Evolutionary conservation across 2,113 vertebrate species (phyloP), one percentile per base, ranked within the genome.

Genomic region (Petromus typicus): DNA sequence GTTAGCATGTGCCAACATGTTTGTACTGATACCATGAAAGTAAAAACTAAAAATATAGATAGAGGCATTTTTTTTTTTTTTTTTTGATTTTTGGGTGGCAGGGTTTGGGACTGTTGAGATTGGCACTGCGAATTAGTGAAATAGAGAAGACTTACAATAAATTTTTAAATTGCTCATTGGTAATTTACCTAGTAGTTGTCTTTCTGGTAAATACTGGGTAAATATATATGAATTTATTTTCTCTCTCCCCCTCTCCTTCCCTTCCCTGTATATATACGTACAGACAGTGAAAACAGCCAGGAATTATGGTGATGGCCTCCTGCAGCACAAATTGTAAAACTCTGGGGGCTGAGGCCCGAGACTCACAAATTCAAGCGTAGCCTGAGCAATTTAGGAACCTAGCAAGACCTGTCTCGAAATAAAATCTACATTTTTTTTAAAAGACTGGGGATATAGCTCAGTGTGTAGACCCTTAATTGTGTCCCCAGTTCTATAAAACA

Each of bases 1-100:
- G 4, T 71, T 71, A 95, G 94, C 96, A 88, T 57, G 71, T 51
- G 23, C 82, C 59, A 92, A 51, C 20, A 40, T 93, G 32, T 23
- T 91, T 93, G 16, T 32, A 93, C 75, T 73, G 90, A 32, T 89
- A 40, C 64, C 61, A 27, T 83, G 51, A 94, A 56, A 66, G 13
- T 93, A 83, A 93, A 95, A 95, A 61, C 40, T 95, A 86, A 76
- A 95, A 73, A 59, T 89, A n/a, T 80, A 78, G n/a, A 64, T 32
- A 95, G 76, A 51, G 5, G 61, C 45, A 69, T 96, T 17, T 64
- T 92, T 40, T 64, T 93, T 92, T 95, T n/a, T n/a, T n/a, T n/a
- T n/a, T n/a, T n/a, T n/a, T n/a, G n/a, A n/a, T n/a, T n/a, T n/a
- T n/a, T n/a, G n/a, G n/a, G n/a, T n/a, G n/a, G n/a, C n/a, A n/a